Evolutionary conservation across 2,113 vertebrate species (phyloP), one percentile per base, ranked within the genome.

Genomic region (Jaculus jaculus): DNA sequence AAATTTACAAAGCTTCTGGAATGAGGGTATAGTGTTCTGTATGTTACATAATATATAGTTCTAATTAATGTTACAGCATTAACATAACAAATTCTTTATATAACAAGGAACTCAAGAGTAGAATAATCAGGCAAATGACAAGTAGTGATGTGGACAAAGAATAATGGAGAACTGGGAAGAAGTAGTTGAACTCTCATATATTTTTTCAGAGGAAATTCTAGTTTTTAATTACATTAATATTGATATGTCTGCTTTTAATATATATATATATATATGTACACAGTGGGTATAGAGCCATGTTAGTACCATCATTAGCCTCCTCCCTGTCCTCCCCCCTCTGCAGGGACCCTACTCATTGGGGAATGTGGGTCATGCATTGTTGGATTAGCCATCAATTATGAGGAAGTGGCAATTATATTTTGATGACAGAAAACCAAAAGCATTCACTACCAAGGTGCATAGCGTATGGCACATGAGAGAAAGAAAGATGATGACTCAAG

Each of bases 91-190:
- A 72, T 58, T 30, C 16, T 65, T 13, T 24, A 65, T 65, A 39
- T 26, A 18, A 72, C 34, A 10, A 39, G n/a, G 26, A 24, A 15
- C 4, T 65, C 30, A 91, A 88, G 18, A 77, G 5, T 37, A 9
- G 32, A 84, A 58, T 65, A 73, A 71, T 75, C 26, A 93, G n/a
- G 23, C 32, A 82, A 83, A 84, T 58, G 39, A 77, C 93, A 54
- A 58, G 72, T 24, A 71, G 54, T 73, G 37, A 5, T 4, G 51
- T 69, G 47, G 39, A 34, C 17, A 81, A 77, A 85, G 34, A n/a
- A 16, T 66, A 34, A 65, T 2, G 17, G 32, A 34, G 6, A n/a
- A 75, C 2, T n/a, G 5, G 51, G 81, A 89, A 94, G 32, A 69
- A 65, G 15, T 32, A 6, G 78, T 51, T 86, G 61, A 68, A 81